A percentile compares a stretch with the other conserved stretches of the same genome.
Conservation (phyloP, 2,113 vertebrate species). For the Xiphias gladius region DNA sequence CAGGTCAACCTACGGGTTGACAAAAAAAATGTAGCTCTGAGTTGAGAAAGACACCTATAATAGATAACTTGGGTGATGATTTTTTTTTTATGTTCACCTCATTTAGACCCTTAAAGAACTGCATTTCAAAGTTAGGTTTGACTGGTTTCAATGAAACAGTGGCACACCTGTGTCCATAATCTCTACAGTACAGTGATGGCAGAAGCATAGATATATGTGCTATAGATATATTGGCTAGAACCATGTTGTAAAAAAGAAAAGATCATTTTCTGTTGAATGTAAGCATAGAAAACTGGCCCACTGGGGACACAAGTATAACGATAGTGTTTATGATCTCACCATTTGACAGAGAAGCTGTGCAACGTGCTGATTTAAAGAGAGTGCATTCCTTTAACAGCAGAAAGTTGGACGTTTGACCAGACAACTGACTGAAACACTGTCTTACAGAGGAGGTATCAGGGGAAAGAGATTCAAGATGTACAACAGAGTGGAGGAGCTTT, state of each 20-base stretch:
- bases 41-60: neutral
- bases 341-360: conserved; percentile 28
- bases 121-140: neutral
- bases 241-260: neutral
- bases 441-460: conserved; percentile 38
- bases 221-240: neutral
- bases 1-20: neutral
- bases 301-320: neutral
- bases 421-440: conserved; percentile 41
- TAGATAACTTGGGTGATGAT: neutral
- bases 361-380: conserved; percentile 26
- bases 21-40: neutral
- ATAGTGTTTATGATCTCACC: conserved; percentile 11
- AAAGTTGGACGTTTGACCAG: conserved; percentile 45
- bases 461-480: conserved; percentile 65
- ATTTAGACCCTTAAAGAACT: neutral
- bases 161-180: too few species aligned
- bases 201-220: neutral
- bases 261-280: neutral
- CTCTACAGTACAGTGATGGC: too few species aligned
- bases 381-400: conserved; percentile 26
- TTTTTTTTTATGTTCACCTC: neutral
- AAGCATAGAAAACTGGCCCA: neutral
- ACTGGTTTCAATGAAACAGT: neutral
- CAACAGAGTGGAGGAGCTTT: conserved; percentile 75